These are phyloP conservation scores for Procapra przewalskii DNA, from an alignment of 2,113 vertebrate species.

Conservation along the genomic window DNA sequence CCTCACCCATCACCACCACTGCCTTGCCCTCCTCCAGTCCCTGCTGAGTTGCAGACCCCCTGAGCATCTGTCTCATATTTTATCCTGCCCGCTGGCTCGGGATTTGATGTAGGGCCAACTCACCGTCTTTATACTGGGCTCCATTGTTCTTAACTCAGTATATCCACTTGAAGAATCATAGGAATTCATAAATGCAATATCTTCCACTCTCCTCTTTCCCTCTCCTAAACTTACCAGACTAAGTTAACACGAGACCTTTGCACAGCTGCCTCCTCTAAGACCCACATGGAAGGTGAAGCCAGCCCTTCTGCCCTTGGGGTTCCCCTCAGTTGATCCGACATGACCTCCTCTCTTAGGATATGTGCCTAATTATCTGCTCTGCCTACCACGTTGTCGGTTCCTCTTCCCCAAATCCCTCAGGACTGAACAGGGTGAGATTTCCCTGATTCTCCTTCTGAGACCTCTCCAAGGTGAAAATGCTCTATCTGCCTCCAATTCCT, in stretches of 20 bases:
- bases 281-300: not conserved
- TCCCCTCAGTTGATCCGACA: not conserved
- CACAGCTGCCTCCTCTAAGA: not conserved
- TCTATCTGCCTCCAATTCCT: not conserved
- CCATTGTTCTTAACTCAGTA: not conserved
- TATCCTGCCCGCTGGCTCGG: not conserved
- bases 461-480: not conserved
- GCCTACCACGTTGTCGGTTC: not conserved
- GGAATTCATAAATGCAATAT: not conserved
- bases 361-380: not conserved
- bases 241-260: not conserved
- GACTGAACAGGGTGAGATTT: not conserved
- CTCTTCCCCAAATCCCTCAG: not conserved
- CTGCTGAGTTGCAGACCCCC: not conserved
- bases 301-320: not conserved
- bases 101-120: not conserved
- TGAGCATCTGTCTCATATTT: not conserved
- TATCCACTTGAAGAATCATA: not conserved
- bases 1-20: not conserved
- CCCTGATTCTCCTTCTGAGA: not conserved
- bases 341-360: not conserved
- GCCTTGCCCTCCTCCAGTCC: not conserved
- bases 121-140: not conserved
- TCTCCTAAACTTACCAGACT: not conserved
- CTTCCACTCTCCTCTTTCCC: not conserved